phyloP scores from a whole-genome alignment of 2,797 vertebrate genomes.

The Macroramphosus scolopax region DNA sequence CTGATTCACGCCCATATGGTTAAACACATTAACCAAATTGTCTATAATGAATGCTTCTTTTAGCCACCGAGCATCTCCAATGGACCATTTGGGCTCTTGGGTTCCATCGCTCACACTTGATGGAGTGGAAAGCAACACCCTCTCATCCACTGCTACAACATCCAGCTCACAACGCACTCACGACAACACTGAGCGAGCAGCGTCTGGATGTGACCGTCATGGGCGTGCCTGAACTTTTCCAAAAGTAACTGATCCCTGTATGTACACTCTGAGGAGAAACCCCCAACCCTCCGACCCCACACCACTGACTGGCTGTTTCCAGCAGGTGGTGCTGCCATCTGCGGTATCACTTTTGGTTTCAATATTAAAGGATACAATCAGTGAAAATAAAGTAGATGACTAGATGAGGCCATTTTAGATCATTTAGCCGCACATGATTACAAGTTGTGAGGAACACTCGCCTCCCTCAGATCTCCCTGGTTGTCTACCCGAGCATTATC shows the following conservation, averaged over 20 bases:
- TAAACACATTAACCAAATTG: background rate
- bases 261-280: background rate
- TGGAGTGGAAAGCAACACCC: background rate
- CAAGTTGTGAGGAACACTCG: constrained; percentile 53
- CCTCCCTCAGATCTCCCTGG: constrained; percentile 58
- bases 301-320: constrained; percentile 51
- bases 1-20: background rate
- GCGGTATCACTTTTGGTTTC: constrained; percentile 47
- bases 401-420: constrained; percentile 53
- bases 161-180: constrained; percentile 13
- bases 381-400: constrained; percentile 37
- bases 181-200: constrained; percentile 17
- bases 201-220: too few relatives aligned
- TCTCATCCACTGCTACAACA: background rate
- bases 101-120: constrained; percentile 6
- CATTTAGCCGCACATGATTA: constrained; percentile 61
- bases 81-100: background rate
- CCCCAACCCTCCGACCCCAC: constrained; percentile 7
- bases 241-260: constrained; percentile 5
- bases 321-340: constrained; percentile 81
- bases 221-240: too few relatives aligned
- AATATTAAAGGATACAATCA: constrained; percentile 14
- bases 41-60: too few relatives aligned
- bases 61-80: background rate
- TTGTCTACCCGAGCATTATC: constrained; percentile 65